Base-by-base conservation (phyloP, 2,797 vertebrate genomes). In the Platyrinchus mystaceus region DNA sequence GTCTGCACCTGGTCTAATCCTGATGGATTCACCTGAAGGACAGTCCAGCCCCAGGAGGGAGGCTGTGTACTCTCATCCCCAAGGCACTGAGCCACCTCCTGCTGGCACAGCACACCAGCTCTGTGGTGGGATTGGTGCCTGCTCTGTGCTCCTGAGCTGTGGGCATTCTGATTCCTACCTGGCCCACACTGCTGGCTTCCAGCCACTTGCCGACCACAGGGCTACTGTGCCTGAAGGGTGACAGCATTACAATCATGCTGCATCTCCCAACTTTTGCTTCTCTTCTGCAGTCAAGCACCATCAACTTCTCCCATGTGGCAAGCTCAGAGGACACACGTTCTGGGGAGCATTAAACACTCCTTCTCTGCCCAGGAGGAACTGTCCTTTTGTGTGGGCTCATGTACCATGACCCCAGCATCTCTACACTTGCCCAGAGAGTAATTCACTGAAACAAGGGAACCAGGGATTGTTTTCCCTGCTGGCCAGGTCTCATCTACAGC, bases 71-170 rank as follows among this genome's bases (percentile, higher is more conserved):
- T 84, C 41, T 46, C 46, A 36, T 15, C 13, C 32, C 41, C 16
- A 11, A 27, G 17, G 34, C 8, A 37, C 44, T 55, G 30, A 79
- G 30, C n/a, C 49, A 76, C 7, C 22, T 73, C 49, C n/a, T 12
- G 58, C 21, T 0, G 0, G 66, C 44, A 58, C 30, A 26, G 44
- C 58, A 39, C 10, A 74, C 46, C 5, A 3, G 21, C n/a, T 53
- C 74, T 6, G 17, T 2, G 3, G 46, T 41, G 12, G 2, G 13
- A 28, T 5, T 84, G 66, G 41, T 70, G 39, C 30, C 56, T 55
- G 53, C 32, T 74, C 79, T 43, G 44, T 56, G 32, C 46, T 73
- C 55, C 55, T 89, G 78, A 55, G 37, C 64, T 55, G 10, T 36
- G 26, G 30, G 21, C 55, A 64, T 30, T 78, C 56, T 16, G 21